phyloP scores from a whole-genome alignment of 2,113 vertebrate species.

The Phycodurus eques region DNA sequence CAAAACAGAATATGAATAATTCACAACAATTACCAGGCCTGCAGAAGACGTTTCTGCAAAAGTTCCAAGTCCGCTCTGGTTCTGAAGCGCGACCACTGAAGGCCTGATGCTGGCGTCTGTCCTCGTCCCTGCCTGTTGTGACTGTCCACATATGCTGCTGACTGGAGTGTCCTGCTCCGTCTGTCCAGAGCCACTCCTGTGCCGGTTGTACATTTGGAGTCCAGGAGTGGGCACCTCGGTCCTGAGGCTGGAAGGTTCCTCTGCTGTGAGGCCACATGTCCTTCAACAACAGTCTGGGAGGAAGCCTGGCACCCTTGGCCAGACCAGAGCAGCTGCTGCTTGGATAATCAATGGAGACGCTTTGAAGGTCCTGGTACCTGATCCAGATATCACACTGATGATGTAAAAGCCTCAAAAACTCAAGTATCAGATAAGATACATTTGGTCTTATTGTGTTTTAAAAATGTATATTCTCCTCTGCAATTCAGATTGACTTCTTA shows the following conservation, averaged over 20 bases:
- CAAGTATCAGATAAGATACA: not conserved
- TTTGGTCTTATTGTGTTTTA: not conserved
- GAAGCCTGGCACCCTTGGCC: constrained; percentile 70
- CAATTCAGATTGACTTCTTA: constrained; percentile 21
- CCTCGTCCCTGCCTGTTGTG: constrained; percentile 32
- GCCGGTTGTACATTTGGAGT: constrained; percentile 22
- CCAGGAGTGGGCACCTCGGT: constrained; percentile 24
- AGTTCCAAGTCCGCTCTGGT: not conserved
- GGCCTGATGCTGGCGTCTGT: constrained; percentile 24
- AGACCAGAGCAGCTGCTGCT: constrained; percentile 61
- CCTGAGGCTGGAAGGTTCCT: constrained; percentile 32
- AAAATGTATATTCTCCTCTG: too few relatives aligned
- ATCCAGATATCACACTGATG: not conserved
- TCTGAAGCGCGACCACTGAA: constrained; percentile 21
- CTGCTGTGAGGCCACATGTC: constrained; percentile 47
- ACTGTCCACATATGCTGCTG: constrained; percentile 44
- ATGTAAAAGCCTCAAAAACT: not conserved
- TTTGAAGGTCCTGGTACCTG: constrained; percentile 71
- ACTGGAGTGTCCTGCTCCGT: constrained; percentile 31
- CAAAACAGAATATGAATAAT: not conserved
- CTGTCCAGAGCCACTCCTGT: constrained; percentile 43
- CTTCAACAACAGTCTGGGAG: constrained; percentile 74
- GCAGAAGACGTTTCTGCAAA: constrained; percentile 38
- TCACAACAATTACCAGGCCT: constrained; percentile 43
- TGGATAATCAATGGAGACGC: constrained; percentile 60